Evolutionary conservation across 1,140 invertebrate species (phyloP), one percentile per base, ranked within the genome.

Genomic region (Drosophila serrata): DNA sequence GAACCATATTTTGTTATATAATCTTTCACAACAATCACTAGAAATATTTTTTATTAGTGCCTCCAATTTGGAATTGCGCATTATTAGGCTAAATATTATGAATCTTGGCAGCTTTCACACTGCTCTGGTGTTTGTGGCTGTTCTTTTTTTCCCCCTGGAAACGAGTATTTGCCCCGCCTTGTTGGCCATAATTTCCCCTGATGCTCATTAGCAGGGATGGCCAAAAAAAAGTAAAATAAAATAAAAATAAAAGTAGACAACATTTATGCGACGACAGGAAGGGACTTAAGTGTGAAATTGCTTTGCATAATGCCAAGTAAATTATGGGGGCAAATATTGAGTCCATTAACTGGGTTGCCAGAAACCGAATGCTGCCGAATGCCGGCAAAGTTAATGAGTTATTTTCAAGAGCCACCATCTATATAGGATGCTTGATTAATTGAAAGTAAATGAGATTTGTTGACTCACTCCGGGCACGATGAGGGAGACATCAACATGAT

Each of bases 271-370:
- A 37, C 49, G 57, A 33, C 63, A 78, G 63, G 46, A 64, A 67
- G 43, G 56, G 76, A 55, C 68, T 68, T 70, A 88, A 87, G 80
- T 87, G 84, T 88, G 68, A 87, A 87, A 88, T 80, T 80, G 73
- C 76, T 72, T 77, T 88, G 67, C 60, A 69, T 84, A 82, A 82
- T 88, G 75, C 67, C 80, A 81, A 84, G 76, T 84, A 73, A 78
- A 81, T 88, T 88, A 90, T 90, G 81, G 68, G 63, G 68, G 82
- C 75, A 88, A 74, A 77, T 76, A 74, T 79, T 39, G 59, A 68
- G 72, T 64, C 60, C 65, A 77, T 73, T 73, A 79, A 80, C 51
- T 55, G 35, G 60, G 49, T 24, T 37, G 37, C 46, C 53, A 55
- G 19, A 29, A 46, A 53, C 37, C 13, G 13, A 35, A 12, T 53